A percentile compares a stretch with the other conserved stretches of the same genome.
phyloP scores from a whole-genome alignment of 2,888 invertebrate genomes.

The Bruchidius siliquastri region DNA sequence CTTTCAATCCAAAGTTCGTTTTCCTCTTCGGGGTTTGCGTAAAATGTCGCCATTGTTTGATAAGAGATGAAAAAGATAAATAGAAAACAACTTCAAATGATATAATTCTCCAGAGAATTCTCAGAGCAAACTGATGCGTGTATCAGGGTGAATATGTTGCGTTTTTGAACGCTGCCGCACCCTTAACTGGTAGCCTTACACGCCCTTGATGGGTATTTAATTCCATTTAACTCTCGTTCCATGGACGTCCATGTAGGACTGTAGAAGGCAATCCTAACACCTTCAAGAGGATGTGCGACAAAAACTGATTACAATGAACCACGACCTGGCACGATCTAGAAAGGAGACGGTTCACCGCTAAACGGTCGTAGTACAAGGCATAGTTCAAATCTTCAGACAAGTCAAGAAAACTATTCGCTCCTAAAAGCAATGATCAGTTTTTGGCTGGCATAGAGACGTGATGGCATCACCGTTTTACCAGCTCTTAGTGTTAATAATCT shows the following conservation, averaged over 20 bases:
- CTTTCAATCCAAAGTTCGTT: constrained; percentile 66
- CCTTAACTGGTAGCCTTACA: background rate
- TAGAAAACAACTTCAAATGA: background rate
- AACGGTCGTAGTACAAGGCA: too few species aligned
- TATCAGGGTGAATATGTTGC: background rate
- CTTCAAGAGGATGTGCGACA: too few species aligned
- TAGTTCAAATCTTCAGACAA: too few species aligned
- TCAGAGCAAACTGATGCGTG: background rate
- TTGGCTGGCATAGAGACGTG: too few species aligned
- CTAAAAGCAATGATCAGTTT: too few species aligned
- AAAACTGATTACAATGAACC: too few species aligned
- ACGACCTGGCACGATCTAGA: too few species aligned
- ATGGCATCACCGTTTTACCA: too few species aligned
- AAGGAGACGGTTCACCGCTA: too few species aligned
- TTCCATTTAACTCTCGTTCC: background rate
- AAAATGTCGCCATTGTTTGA: constrained; percentile 38
- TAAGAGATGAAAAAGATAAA: background rate
- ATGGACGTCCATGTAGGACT: background rate
- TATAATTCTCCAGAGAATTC: background rate
- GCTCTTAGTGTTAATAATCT: too few species aligned
- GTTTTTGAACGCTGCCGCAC: background rate
- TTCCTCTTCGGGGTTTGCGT: constrained; percentile 41
- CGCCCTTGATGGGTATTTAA: background rate
- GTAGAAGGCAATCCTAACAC: background rate
- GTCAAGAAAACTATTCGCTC: too few species aligned